phyloP scores from a whole-genome alignment of 2,888 invertebrate species.

The Dendrolimus houi region DNA sequence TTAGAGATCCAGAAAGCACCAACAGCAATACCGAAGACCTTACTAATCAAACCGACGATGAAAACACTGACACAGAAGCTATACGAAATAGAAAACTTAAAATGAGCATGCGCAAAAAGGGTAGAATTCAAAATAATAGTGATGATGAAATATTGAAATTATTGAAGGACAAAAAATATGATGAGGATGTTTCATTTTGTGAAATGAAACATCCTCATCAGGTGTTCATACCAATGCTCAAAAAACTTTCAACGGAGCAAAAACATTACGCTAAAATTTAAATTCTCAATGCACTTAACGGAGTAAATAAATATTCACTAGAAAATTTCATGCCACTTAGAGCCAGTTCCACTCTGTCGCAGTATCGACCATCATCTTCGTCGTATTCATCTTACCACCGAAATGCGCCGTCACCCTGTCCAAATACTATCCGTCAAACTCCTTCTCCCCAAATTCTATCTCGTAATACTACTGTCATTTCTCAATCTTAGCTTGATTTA shows the following conservation, averaged over 20 bases:
- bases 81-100: slow-evolving; percentile 2
- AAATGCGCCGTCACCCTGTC: too few species aligned
- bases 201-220: too few species aligned
- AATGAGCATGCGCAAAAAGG: slow-evolving; percentile 4
- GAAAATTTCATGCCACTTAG: too few species aligned
- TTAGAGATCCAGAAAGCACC: slow-evolving; percentile 4
- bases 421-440: too few species aligned
- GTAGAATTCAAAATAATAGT: slow-evolving; percentile 2
- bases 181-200: slow-evolving; percentile 6
- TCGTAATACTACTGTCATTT: too few species aligned
- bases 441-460: too few species aligned
- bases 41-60: too few species aligned
- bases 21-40: neutral
- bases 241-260: neutral
- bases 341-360: too few species aligned
- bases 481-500: too few species aligned
- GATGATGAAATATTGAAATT: slow-evolving; percentile 5
- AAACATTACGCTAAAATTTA: slow-evolving; percentile 5
- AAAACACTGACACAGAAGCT: slow-evolving; percentile 2
- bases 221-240: slow-evolving; percentile 4
- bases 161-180: slow-evolving; percentile 4
- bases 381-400: too few species aligned
- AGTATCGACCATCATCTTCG: too few species aligned
- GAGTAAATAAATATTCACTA: too few species aligned
- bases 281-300: neutral